Base-by-base conservation (phyloP, 2,888 invertebrate genomes). In the Yponomeuta sedellus region DNA sequence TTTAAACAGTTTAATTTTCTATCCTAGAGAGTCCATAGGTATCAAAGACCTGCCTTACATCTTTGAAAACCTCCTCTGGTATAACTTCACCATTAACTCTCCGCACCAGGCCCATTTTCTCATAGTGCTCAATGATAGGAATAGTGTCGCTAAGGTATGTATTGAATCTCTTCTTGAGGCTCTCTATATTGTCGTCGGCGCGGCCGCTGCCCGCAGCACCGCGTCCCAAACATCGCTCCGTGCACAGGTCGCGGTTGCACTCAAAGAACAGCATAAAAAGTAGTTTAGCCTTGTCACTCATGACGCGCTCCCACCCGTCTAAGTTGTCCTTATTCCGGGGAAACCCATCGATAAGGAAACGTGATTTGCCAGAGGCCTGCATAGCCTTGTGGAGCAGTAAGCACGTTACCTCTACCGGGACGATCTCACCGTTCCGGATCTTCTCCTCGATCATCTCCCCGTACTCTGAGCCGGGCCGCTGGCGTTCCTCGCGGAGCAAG, bases 401-500 rank as follows among this genome's bases (percentile, higher is more conserved):
- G 83, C 99, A 99, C 16, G 99, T 99, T 71, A 99, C 98, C 87
- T 97, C 98, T 0, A 99, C 99, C 1, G 99, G 99, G 3, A 99
- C 99, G 71, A 99, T 99, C 72, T 95, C 94, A 0, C 99, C 99
- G 81, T 98, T 96, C 64, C 93, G 93, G 67, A 99, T 99, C 81
- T 98, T 97, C 65, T 92, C 93, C 73, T 98, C 98, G 69, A 99
- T 99, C 74, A 99, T 93, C 73, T 97, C 96, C 0, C 98, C 97
- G 80, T 93, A 97, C 80, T 97, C 92, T 0, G 99, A 99, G 1
- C 94, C 96, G 0, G 96, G 94, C 57, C 96, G 94, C 56, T 93
- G 92, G 4, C 98, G 93, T 89, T 99, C 99, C 75, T 96, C 97
- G 12, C 99, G 93, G 34, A 99, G 88, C 69, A 99, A 91, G 85